These are phyloP conservation scores for Shinisaurus crocodilurus DNA, from an alignment of 2,113 vertebrate genomes.

Conservation along the genomic window DNA sequence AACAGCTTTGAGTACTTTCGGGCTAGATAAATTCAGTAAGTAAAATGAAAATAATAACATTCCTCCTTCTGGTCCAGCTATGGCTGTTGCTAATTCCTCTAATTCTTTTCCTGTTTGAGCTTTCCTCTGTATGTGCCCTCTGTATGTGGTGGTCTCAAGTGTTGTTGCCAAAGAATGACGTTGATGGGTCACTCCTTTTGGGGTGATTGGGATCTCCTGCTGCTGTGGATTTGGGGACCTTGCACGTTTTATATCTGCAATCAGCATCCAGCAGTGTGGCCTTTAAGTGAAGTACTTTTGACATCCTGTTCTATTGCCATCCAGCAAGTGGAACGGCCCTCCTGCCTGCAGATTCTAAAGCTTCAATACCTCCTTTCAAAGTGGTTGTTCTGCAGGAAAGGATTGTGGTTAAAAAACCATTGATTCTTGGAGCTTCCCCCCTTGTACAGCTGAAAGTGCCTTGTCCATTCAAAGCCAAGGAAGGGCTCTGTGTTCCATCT, in stretches of 20 bases:
- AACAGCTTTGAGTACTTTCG: background rate
- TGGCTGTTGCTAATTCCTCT: background rate
- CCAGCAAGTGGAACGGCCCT: slow-evolving; percentile 2
- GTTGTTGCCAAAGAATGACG: background rate
- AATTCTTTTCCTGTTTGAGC: background rate
- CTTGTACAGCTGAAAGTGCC: background rate
- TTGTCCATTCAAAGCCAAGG: background rate
- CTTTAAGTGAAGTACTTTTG: slow-evolving; percentile 9
- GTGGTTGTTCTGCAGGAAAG: slow-evolving; percentile 32
- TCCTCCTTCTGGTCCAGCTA: background rate
- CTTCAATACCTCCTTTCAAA: slow-evolving; percentile 63
- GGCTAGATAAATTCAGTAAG: background rate
- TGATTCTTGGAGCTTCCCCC: background rate
- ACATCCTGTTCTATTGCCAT: slow-evolving; percentile 37
- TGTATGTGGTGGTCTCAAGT: rapidly evolving
- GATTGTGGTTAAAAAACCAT: rapidly evolving
- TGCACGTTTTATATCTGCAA: slow-evolving; percentile 35
- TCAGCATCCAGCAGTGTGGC: slow-evolving; percentile 55
- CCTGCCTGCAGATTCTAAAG: rapidly evolving
- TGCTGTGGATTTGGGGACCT: background rate
- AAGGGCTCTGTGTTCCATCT: rapidly evolving
- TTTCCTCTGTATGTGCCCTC: rapidly evolving
- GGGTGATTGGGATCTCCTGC: background rate
- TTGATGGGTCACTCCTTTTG: background rate
- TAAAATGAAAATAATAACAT: background rate